Evolutionary conservation across 37 sponge, comb jelly and placozoan species (phyloP).

Genomic region (Aphrocallistes beatrix): DNA sequence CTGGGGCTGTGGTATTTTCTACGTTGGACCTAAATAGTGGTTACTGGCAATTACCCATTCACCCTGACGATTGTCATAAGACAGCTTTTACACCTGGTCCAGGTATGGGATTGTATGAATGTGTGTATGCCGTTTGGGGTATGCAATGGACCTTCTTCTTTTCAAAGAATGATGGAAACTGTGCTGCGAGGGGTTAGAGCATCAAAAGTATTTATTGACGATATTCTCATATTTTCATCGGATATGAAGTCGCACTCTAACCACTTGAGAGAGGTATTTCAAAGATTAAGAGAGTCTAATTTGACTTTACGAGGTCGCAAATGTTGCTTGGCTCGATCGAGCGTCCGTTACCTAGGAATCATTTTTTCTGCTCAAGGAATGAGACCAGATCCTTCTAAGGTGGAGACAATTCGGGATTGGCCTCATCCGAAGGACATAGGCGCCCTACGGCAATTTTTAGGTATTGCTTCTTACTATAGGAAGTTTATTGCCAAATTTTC

Average conservation of each 20-base stretch:
- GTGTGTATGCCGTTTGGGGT: conserved; percentile 30
- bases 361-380: neutral
- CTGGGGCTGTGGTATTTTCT: conserved; percentile 20
- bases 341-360: neutral
- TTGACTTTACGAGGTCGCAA: conserved; percentile 35
- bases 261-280: conserved; percentile 40
- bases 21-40: conserved; percentile 31
- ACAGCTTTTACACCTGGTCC: conserved; percentile 26
- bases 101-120: conserved; percentile 27
- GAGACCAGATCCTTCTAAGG: conserved; percentile 10
- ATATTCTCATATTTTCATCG: conserved; percentile 27
- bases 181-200: conserved; percentile 27
- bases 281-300: conserved; percentile 34
- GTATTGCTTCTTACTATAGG: conserved; percentile 43
- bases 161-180: conserved; percentile 31
- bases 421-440: conserved; percentile 17
- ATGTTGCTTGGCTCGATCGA: neutral
- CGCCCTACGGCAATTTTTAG: conserved; percentile 31
- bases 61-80: conserved; percentile 21
- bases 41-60: conserved; percentile 27
- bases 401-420: conserved; percentile 27
- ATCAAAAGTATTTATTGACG: conserved; percentile 29
- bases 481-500: conserved; percentile 36
- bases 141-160: conserved; percentile 28
- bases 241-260: neutral